Evolutionary conservation across 2,888 invertebrate species (phyloP).

Genomic region (Chalcis sispes): DNA sequence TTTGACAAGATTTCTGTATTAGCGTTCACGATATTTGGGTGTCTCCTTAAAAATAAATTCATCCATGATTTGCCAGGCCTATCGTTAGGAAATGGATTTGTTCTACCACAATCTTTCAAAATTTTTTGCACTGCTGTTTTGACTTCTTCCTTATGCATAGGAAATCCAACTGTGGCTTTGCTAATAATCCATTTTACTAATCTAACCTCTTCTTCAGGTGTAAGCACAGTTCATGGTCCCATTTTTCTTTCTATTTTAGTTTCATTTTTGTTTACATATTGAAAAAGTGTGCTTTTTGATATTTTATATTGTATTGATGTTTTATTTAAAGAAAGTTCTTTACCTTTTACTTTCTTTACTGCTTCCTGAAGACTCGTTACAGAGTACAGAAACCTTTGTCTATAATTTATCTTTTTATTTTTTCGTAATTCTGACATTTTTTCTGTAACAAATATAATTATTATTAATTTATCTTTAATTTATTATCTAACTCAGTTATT

Average conservation of each 20-base stretch:
- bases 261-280: neutral
- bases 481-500: too few species aligned
- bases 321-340: neutral
- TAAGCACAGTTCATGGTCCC: neutral
- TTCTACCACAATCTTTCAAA: neutral
- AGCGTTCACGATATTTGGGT: constrained; percentile 56
- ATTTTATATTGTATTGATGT: neutral
- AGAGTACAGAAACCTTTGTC: neutral
- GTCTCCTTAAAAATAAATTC: constrained; percentile 59
- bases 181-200: constrained; percentile 57
- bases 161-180: constrained; percentile 61
- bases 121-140: constrained; percentile 61
- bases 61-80: constrained; percentile 63
- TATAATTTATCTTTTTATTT: too few species aligned
- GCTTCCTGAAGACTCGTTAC: neutral
- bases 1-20: constrained; percentile 62
- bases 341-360: neutral
- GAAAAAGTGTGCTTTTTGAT: neutral
- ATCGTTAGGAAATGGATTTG: constrained; percentile 57
- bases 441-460: too few species aligned
- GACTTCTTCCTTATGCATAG: constrained; percentile 63
- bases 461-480: too few species aligned
- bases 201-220: constrained; percentile 41
- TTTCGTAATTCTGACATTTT: too few species aligned
- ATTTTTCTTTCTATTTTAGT: constrained; percentile 9